Conservation (phyloP, 2,888 invertebrate genomes). For the Polyommatus icarus region DNA sequence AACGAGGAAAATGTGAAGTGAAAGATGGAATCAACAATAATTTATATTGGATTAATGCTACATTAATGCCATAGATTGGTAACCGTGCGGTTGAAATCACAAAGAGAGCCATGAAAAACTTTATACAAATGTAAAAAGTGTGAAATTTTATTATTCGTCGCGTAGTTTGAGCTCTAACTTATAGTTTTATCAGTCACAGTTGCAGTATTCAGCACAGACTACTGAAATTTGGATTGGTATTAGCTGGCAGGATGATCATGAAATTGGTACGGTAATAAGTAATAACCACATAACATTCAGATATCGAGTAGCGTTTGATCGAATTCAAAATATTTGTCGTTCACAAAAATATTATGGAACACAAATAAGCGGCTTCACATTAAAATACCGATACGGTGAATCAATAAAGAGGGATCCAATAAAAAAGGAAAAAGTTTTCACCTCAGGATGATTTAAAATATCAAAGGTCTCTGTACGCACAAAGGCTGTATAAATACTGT, state of each 20-base stretch:
- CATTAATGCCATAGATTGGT: neutral
- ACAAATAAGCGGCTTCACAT: neutral
- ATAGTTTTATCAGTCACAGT: too few species aligned
- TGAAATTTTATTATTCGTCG: too few species aligned
- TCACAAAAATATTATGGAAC: neutral
- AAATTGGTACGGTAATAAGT: neutral
- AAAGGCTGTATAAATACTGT: constrained; percentile 35
- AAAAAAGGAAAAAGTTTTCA: constrained; percentile 13
- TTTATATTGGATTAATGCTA: neutral
- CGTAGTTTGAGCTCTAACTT: too few species aligned
- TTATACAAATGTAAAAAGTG: too few species aligned
- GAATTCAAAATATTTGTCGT: neutral
- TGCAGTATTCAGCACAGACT: too few species aligned
- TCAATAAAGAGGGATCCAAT: constrained; percentile 11
- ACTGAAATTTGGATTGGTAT: too few species aligned
- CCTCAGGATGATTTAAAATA: constrained; percentile 9
- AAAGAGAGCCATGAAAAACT: too few species aligned
- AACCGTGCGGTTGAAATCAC: too few species aligned
- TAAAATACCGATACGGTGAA: neutral
- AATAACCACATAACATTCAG: neutral
- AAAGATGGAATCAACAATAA: neutral
- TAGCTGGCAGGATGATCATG: too few species aligned
- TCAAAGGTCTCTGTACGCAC: constrained; percentile 22
- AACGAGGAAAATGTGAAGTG: neutral
- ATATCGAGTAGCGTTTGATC: neutral